These are phyloP conservation scores for Ptychoptera contaminata DNA, from an alignment of 2,888 invertebrate genomes.

Conservation along the genomic window DNA sequence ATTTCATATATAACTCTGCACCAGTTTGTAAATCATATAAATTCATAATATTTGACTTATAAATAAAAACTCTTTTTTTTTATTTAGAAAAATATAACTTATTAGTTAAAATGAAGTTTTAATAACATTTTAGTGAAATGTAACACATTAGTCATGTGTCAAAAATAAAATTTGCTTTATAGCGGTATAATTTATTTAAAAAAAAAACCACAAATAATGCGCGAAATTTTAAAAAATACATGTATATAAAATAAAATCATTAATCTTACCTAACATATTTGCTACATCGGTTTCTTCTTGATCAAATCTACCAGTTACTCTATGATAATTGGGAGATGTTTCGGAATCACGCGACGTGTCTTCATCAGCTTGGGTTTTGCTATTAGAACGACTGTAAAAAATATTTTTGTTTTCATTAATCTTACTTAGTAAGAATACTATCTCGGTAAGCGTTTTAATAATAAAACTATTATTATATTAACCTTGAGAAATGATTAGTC, in stretches of 20 bases:
- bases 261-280: slow-evolving; percentile 68
- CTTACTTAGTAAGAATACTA: no score
- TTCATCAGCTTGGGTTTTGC: slow-evolving; percentile 48
- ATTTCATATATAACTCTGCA: slow-evolving; percentile 27
- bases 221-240: neutral
- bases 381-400: slow-evolving; percentile 27
- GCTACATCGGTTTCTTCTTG: slow-evolving; percentile 94
- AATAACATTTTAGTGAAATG: no score
- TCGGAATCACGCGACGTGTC: slow-evolving; percentile 83
- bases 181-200: neutral
- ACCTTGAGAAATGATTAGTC: slow-evolving; percentile 28
- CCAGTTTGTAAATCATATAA: slow-evolving; percentile 25
- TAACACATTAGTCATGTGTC: no score
- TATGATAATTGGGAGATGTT: slow-evolving; percentile 62
- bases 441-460: no score
- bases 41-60: slow-evolving; percentile 16
- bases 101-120: no score
- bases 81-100: no score
- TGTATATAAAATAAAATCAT: neutral
- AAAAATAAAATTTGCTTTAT: neutral
- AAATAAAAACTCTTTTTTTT: neutral
- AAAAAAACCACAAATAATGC: neutral
- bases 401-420: no score
- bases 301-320: slow-evolving; percentile 72
- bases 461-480: slow-evolving; percentile 2